Conservation (phyloP, 2,113 vertebrate species). For the Ceyx margarethae region DNA sequence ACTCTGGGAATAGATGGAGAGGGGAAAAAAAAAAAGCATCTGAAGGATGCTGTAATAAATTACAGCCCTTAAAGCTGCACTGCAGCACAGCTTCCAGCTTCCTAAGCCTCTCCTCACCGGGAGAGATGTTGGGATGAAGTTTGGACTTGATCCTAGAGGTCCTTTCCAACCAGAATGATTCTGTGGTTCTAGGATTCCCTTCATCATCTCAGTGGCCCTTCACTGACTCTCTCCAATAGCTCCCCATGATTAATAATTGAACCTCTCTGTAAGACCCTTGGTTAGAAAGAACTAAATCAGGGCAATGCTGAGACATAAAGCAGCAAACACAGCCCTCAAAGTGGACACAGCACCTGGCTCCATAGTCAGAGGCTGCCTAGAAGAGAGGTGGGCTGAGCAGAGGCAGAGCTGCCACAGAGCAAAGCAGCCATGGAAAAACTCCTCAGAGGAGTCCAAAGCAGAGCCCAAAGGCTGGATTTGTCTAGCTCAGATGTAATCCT, state of each 20-base stretch:
- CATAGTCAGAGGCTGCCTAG: background rate
- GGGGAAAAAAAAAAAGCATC: background rate
- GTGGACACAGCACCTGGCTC: background rate
- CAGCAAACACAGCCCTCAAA: background rate
- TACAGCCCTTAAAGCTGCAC: background rate
- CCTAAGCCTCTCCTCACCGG: background rate
- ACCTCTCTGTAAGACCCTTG: background rate
- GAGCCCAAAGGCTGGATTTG: background rate
- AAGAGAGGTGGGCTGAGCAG: background rate
- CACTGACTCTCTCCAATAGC: background rate
- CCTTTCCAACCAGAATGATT: too few relatives aligned
- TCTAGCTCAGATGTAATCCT: background rate
- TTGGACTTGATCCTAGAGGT: too few relatives aligned
- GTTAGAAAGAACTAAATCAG: background rate
- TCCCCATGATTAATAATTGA: background rate
- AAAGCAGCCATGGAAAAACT: background rate
- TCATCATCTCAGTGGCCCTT: background rate
- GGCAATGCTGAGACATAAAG: background rate
- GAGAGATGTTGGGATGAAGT: background rate
- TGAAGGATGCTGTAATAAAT: background rate
- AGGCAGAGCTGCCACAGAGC: background rate
- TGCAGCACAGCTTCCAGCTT: background rate
- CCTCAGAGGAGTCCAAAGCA: background rate
- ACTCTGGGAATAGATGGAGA: background rate
- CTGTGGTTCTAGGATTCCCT: background rate